phyloP scores from a whole-genome alignment of 2,888 invertebrate genomes.

The Pachymerium ferrugineum region DNA sequence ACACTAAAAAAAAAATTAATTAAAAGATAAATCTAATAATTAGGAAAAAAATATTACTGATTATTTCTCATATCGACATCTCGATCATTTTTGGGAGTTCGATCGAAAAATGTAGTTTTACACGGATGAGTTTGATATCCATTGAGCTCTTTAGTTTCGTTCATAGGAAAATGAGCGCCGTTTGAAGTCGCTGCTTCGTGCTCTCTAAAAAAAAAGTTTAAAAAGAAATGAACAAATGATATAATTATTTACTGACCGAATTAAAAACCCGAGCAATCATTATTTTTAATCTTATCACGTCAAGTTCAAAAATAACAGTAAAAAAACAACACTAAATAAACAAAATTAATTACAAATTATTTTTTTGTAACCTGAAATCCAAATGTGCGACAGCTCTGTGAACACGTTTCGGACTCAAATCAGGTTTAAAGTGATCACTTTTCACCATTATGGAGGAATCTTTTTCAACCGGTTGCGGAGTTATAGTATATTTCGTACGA shows the following conservation, averaged over 20 bases:
- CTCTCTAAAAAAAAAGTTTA: background rate
- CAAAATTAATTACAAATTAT: too few species aligned
- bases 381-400: constrained; percentile 29
- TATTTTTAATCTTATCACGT: background rate
- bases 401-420: constrained; percentile 58
- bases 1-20: constrained; percentile 38
- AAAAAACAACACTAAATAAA: background rate
- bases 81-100: background rate
- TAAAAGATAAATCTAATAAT: background rate
- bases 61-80: background rate
- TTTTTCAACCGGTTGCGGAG: constrained; percentile 63
- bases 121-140: too few species aligned
- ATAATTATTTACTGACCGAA: too few species aligned
- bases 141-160: too few species aligned
- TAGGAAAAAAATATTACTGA: background rate
- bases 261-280: too few species aligned
- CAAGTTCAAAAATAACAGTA: background rate
- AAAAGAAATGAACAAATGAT: background rate
- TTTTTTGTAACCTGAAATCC: constrained; percentile 6
- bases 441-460: constrained; percentile 67
- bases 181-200: too few species aligned
- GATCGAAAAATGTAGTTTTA: background rate
- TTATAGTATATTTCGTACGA: constrained; percentile 84
- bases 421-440: constrained; percentile 79
- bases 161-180: too few species aligned